Conservation (phyloP, 2,888 invertebrate species). For the Apamea sordens region DNA sequence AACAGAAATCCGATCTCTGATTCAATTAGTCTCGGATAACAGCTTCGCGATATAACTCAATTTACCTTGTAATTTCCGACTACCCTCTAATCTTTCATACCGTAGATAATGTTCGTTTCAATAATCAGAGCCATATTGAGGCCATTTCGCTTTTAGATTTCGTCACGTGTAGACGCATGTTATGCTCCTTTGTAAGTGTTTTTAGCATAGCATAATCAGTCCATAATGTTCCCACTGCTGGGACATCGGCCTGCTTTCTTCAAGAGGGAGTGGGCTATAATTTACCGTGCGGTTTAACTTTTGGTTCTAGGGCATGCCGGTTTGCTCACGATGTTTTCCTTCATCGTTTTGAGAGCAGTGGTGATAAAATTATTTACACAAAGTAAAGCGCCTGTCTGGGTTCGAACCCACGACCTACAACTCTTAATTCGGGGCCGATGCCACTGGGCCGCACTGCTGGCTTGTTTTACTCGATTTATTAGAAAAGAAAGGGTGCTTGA, state of each 20-base stretch:
- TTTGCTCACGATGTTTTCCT: too few relatives aligned
- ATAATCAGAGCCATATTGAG: constrained; percentile 32
- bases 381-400: too few relatives aligned
- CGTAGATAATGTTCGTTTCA: constrained; percentile 46
- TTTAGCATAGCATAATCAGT: neutral
- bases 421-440: too few relatives aligned
- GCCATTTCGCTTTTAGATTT: constrained; percentile 12
- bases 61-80: constrained; percentile 51
- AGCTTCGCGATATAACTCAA: constrained; percentile 52
- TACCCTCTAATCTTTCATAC: constrained; percentile 48
- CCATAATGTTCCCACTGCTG: neutral
- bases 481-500: too few relatives aligned
- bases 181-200: neutral
- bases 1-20: constrained; percentile 38
- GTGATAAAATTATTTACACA: too few relatives aligned
- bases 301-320: neutral
- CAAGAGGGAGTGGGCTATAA: neutral
- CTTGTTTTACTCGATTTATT: neutral
- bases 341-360: too few relatives aligned
- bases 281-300: neutral
- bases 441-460: neutral
- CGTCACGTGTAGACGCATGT: neutral
- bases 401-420: too few relatives aligned
- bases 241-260: neutral
- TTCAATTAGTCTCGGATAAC: constrained; percentile 56